These are phyloP conservation scores for Manis pentadactyla DNA, from an alignment of 2,797 vertebrate species.

Conservation along the genomic window DNA sequence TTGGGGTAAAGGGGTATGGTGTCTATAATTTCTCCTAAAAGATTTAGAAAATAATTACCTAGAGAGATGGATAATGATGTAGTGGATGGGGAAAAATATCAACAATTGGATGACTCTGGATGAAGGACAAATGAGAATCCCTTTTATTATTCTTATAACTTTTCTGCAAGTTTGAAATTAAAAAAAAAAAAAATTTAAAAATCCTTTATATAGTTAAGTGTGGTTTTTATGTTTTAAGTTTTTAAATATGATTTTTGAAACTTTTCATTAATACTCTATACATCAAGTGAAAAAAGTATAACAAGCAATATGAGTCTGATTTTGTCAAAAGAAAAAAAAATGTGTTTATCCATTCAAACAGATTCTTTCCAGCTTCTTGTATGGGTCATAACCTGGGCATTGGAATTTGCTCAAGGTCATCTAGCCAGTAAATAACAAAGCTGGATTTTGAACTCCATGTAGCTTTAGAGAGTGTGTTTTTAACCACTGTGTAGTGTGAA, in stretches of 20 bases:
- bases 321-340: not conserved
- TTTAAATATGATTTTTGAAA: not conserved
- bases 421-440: not conserved
- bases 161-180: not conserved
- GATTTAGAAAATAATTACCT: not conserved
- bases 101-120: not conserved
- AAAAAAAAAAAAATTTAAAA: not conserved
- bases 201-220: not conserved
- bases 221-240: not conserved
- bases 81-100: not conserved
- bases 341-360: not conserved
- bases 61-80: not conserved
- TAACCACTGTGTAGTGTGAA: not conserved
- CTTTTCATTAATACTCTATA: not conserved
- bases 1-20: not conserved
- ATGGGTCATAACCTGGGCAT: not conserved
- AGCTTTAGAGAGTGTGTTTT: not conserved
- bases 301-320: not conserved
- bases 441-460: not conserved
- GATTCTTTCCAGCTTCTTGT: not conserved
- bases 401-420: not conserved
- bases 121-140: not conserved
- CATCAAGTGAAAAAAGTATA: not conserved
- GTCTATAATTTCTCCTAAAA: not conserved
- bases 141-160: not conserved